These are phyloP conservation scores for Ctenosaura bakeri DNA, from an alignment of 2,797 vertebrate species.

Conservation along the genomic window DNA sequence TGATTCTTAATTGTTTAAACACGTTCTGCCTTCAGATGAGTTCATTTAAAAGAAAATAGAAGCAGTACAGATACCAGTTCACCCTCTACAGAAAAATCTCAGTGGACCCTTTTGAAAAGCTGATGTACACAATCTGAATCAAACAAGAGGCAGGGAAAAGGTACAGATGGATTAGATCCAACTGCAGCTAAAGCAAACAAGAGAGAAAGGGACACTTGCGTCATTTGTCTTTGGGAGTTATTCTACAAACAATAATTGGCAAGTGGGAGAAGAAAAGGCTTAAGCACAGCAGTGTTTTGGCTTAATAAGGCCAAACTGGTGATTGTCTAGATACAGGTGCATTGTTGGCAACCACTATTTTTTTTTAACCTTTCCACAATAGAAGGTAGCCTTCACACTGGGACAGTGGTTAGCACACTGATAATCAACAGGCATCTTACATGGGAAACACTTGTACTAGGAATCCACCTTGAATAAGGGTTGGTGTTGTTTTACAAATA, in stretches of 20 bases:
- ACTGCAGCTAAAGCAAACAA: constrained; percentile 74
- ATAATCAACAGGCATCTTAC: not conserved
- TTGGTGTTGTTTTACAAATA: not conserved
- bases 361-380: not conserved
- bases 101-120: constrained; percentile 1
- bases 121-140: constrained; percentile 56
- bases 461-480: not conserved
- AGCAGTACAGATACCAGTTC: not conserved
- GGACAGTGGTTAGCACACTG: not conserved
- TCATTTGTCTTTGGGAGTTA: constrained; percentile 23
- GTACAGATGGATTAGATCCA: constrained; percentile 33
- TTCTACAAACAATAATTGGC: constrained; percentile 37
- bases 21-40: not conserved
- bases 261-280: not conserved
- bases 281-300: constrained; percentile 2
- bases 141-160: constrained; percentile 35
- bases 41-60: not conserved
- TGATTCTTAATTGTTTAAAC: not conserved
- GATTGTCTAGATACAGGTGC: constrained; percentile 15
- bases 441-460: constrained; percentile 21
- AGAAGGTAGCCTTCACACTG: not conserved
- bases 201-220: constrained; percentile 60
- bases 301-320: constrained; percentile 1
- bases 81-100: not conserved
- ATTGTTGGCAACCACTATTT: not conserved